Evolutionary conservation across 1,140 invertebrate genomes (phyloP), one percentile per base, ranked within the genome.

Genomic region (Cydia strobilella): DNA sequence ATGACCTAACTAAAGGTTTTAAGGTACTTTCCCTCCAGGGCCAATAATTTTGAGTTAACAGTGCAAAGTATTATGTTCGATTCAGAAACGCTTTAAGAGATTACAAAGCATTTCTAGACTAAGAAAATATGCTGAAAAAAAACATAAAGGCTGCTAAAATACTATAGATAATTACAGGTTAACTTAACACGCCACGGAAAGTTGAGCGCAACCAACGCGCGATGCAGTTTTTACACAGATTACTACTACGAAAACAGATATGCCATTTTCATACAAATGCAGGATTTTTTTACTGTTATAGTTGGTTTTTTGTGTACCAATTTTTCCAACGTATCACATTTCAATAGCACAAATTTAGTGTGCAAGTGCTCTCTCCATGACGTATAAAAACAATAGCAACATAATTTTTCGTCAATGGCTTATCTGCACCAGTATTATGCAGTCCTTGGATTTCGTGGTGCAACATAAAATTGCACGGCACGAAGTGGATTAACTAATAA

Each of bases 401-500:
- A 39, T 39, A 9, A 18, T 54, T 54, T 18, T 18, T 54, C 6
- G n/a, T 20, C n/a, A 18, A 54, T 54, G 4, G 51, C n/a, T 15
- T 54, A 54, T 54, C 51, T n/a, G 15, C 18, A 59, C 18, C 6
- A 18, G 51, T 54, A 12, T 18, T 54, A 23, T 23, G 54, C 20
- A 59, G 10, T 59, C 54, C 54, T 6, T 59, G 20, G 18, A 23
- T 59, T 12, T 23, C 9, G 54, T 59, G 54, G 54, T 80, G 75
- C 75, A 76, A 74, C 76, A 84, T 80, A 81, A 84, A 90, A 86
- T 81, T 84, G 82, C 81, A 82, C 75, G 62, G 63, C 75, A 80
- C 79, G 80, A 80, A 87, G 84, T 87, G 89, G 84, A 88, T 88
- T 86, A 84, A 89, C 86, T 90, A 91, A 91, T 89, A 88, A 90